Base-by-base conservation (phyloP, 2,113 vertebrate genomes). In the Suricata suricatta region DNA sequence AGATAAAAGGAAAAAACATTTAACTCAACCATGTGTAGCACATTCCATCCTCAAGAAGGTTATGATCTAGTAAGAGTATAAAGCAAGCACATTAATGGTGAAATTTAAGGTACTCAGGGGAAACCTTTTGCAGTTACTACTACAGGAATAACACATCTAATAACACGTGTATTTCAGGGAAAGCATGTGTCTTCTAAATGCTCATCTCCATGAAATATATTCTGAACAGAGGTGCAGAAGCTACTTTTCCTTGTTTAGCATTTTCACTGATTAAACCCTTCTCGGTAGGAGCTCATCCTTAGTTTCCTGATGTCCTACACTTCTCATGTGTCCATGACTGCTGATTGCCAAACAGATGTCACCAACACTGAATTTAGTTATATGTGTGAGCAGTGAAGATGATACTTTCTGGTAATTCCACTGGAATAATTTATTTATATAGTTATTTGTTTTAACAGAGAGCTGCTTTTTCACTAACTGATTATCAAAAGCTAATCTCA, bases 131-230 rank as follows among this genome's bases (percentile, higher is more conserved):
- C 6, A 35, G 29, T 79, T 90, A 87, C 29, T 74, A 81, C 57
- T 41, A 85, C 3, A 94, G n/a, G 84, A 90, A 96, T 29, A 79
- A 68, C 6, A 52, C 11, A 83, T 69, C 33, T 95, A 33, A 38
- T 64, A 38, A 69, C n/a, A 25, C 57, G 19, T 54, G 29, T 64
- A 86, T 31, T 96, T 97, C 88, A 83, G 33, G 69, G 15, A 74
- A 96, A 35, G 27, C 27, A 14, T 95, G 5, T 87, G 35, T 86
- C 95, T 92, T 69, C 96, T 74, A 93, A 88, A 74, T 81, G 4
- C 47, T 84, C 60, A 72, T 66, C 33, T 77, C 25, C 13, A 41
- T 60, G 64, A 93, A 94, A 79, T 82, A 72, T 44, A 82, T 38
- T 69, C 35, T 74, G 60, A 95, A 79, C 29, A 90, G 12, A 90